These are phyloP conservation scores for Leucosticte australis DNA, from an alignment of 2,113 vertebrate species.

Conservation along the genomic window DNA sequence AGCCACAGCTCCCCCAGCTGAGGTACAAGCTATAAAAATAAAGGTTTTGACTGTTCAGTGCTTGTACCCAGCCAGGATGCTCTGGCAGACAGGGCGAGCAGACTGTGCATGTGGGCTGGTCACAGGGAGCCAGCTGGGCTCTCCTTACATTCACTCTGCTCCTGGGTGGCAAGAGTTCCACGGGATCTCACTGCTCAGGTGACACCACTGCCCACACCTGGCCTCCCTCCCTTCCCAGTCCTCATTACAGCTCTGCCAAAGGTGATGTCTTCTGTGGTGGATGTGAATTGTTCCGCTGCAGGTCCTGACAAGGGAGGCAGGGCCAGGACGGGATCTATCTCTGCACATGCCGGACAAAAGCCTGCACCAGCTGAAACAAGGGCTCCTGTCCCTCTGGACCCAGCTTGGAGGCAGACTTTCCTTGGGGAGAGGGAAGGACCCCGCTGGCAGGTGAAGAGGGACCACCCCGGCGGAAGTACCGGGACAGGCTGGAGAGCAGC, in stretches of 20 bases:
- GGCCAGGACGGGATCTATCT: slow-evolving; percentile 73
- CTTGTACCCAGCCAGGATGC: neutral
- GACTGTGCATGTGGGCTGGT: neutral
- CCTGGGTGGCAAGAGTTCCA: neutral
- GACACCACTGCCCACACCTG: neutral
- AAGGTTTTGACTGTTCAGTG: slow-evolving; percentile 4
- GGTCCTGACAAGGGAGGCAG: neutral
- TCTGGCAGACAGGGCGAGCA: neutral
- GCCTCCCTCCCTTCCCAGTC: slow-evolving; percentile 29
- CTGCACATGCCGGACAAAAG: slow-evolving; percentile 91
- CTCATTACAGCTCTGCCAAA: neutral
- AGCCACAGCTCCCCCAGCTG: slow-evolving; percentile 33
- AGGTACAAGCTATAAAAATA: slow-evolving; percentile 72
- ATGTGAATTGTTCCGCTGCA: neutral
- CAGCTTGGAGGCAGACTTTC: slow-evolving; percentile 83
- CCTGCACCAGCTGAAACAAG: slow-evolving; percentile 93
- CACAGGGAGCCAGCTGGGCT: neutral
- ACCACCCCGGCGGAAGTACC: slow-evolving; percentile 90
- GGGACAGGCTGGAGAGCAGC: slow-evolving; percentile 87
- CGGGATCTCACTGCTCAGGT: neutral
- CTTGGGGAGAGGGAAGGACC: slow-evolving; percentile 84
- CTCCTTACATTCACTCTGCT: neutral
- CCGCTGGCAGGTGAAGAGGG: slow-evolving; percentile 86
- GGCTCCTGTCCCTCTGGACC: slow-evolving; percentile 91
- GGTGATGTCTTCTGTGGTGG: neutral